Conservation (phyloP, 2,888 invertebrate species). For the Coelopa pilipes region DNA sequence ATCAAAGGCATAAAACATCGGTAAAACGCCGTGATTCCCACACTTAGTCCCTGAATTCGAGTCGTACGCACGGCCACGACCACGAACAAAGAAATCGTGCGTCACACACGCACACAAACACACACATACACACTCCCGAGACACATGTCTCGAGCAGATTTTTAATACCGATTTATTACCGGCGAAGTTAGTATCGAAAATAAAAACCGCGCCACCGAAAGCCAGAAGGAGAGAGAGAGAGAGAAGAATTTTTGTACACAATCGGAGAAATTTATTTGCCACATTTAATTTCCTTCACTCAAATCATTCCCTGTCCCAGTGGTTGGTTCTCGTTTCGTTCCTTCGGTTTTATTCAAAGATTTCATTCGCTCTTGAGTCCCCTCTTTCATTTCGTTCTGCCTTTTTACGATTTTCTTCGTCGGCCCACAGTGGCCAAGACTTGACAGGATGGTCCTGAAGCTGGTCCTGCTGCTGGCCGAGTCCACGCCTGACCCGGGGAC, state of each 20-base stretch:
- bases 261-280: conserved; percentile 2
- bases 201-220: background rate
- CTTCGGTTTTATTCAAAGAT: background rate
- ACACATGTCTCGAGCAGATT: conserved; percentile 3
- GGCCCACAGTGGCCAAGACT: too few relatives aligned
- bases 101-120: background rate
- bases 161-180: conserved; percentile 10
- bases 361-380: background rate
- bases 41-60: background rate
- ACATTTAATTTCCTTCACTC: background rate
- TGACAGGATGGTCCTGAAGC: too few relatives aligned
- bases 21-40: background rate
- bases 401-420: too few relatives aligned
- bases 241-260: background rate
- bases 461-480: too few relatives aligned
- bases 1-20: background rate
- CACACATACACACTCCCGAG: background rate
- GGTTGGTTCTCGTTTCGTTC: background rate
- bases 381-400: too few relatives aligned
- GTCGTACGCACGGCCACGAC: background rate
- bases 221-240: background rate
- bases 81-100: background rate
- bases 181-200: background rate
- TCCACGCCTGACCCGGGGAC: background rate
- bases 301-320: background rate